A percentile compares a stretch with the other conserved stretches of the same genome.
These are phyloP conservation scores for Larimichthys crocea DNA, from an alignment of 2,113 vertebrate genomes.

Conservation along the genomic window DNA sequence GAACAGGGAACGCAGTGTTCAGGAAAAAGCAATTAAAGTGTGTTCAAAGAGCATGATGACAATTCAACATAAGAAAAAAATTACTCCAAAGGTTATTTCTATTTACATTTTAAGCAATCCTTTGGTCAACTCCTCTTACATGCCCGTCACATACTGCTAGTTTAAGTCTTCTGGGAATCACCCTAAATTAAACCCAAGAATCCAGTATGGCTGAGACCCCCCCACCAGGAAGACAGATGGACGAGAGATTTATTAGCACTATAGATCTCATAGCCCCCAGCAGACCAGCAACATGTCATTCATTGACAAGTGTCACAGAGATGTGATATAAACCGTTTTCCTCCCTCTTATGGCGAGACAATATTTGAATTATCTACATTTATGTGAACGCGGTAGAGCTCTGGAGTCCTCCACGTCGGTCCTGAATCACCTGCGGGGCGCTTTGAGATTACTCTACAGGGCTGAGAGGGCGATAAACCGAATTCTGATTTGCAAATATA, in stretches of 20 bases:
- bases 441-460: constrained; percentile 14
- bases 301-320: constrained; percentile 18
- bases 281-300: constrained; percentile 17
- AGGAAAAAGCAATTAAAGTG: constrained; percentile 32
- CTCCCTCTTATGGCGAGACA: not conserved
- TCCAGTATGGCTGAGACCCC: constrained; percentile 6
- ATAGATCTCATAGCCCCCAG: constrained; percentile 8
- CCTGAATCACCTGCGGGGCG: not conserved
- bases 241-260: constrained; percentile 26
- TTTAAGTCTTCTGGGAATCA: constrained; percentile 20
- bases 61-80: constrained; percentile 14
- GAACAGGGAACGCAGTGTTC: constrained; percentile 26
- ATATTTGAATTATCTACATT: constrained; percentile 45
- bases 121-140: constrained; percentile 1
- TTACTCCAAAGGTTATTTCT: not conserved
- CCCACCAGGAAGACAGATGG: constrained; percentile 25
- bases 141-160: constrained; percentile 8
- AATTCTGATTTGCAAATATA: constrained; percentile 46
- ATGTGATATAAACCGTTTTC: constrained; percentile 27
- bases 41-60: constrained; percentile 6
- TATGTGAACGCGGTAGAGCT: constrained; percentile 14
- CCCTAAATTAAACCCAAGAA: not conserved
- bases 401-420: not conserved
- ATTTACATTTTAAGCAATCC: not conserved
- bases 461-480: not conserved